Percentiles rank a stretch among this genome's conserved stretches.
Evolutionary conservation across 92 coral and sea anemone species (phyloP).

Genomic region (Parazoanthus atlanticus): DNA sequence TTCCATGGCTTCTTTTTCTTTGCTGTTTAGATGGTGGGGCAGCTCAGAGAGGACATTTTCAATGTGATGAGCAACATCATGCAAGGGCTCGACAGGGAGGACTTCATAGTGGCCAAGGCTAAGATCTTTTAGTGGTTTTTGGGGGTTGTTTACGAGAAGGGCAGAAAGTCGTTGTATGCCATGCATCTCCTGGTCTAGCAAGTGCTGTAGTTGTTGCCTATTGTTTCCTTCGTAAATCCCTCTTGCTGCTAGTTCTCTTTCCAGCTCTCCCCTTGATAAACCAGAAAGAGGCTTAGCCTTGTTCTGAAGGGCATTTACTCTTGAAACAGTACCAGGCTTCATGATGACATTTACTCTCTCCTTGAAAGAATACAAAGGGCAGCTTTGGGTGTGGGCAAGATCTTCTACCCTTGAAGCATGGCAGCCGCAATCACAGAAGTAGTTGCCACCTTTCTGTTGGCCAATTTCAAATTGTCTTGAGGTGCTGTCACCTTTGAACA

Average conservation of each 20-base stretch:
- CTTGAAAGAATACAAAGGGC: background rate
- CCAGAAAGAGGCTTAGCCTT: slow-evolving; percentile 16
- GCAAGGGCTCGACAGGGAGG: slow-evolving; percentile 53
- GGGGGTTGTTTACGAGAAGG: slow-evolving; percentile 24
- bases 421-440: background rate
- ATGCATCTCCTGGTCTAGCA: slow-evolving; percentile 17
- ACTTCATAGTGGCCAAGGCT: slow-evolving; percentile 42
- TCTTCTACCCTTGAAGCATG: slow-evolving; percentile 4
- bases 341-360: background rate
- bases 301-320: background rate
- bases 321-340: background rate
- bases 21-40: slow-evolving; percentile 40
- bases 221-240: slow-evolving; percentile 25
- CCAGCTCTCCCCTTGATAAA: slow-evolving; percentile 21
- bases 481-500: background rate
- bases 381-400: background rate
- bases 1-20: slow-evolving; percentile 26
- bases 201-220: slow-evolving; percentile 20
- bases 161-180: slow-evolving; percentile 26
- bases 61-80: slow-evolving; percentile 48
- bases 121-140: slow-evolving; percentile 9
- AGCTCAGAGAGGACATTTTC: slow-evolving; percentile 42
- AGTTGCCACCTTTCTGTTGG: slow-evolving; percentile 2
- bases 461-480: background rate
- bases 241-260: slow-evolving; percentile 30